phyloP scores from a whole-genome alignment of 1,140 invertebrate genomes.

The Megathymus violae region DNA sequence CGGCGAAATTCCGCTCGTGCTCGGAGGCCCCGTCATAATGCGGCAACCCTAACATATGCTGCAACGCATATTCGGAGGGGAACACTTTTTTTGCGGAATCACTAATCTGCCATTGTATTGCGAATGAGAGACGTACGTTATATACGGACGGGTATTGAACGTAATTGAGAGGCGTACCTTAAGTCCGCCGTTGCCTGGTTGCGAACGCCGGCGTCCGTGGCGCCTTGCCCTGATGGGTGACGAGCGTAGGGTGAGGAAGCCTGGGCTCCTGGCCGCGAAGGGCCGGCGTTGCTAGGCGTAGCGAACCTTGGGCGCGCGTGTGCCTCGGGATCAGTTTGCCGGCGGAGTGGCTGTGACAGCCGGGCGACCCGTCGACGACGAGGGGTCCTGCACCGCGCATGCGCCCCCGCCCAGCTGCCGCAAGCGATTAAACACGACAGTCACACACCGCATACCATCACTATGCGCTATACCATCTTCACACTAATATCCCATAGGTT shows the following conservation, averaged over 20 bases:
- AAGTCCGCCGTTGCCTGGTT: constrained; percentile 68
- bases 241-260: constrained; percentile 58
- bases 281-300: constrained; percentile 74
- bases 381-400: constrained; percentile 59
- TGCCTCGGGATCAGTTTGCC: constrained; percentile 71
- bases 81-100: constrained; percentile 43
- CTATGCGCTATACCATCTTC: constrained; percentile 24
- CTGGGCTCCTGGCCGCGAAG: constrained; percentile 75
- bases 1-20: constrained; percentile 27
- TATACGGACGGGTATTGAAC: constrained; percentile 61
- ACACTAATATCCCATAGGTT: constrained; percentile 46
- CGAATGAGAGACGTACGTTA: constrained; percentile 51
- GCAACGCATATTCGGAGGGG: constrained; percentile 33
- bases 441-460: constrained; percentile 17
- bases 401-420: constrained; percentile 56
- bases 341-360: too few relatives aligned
- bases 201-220: constrained; percentile 70
- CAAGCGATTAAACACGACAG: constrained; percentile 53
- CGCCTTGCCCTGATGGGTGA: constrained; percentile 56
- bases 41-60: constrained; percentile 47
- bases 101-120: constrained; percentile 41
- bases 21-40: constrained; percentile 55
- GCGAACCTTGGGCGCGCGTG: constrained; percentile 70
- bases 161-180: constrained; percentile 58
- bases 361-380: too few relatives aligned